phyloP scores from a whole-genome alignment of 2,888 invertebrate species.

The Polyommatus icarus region DNA sequence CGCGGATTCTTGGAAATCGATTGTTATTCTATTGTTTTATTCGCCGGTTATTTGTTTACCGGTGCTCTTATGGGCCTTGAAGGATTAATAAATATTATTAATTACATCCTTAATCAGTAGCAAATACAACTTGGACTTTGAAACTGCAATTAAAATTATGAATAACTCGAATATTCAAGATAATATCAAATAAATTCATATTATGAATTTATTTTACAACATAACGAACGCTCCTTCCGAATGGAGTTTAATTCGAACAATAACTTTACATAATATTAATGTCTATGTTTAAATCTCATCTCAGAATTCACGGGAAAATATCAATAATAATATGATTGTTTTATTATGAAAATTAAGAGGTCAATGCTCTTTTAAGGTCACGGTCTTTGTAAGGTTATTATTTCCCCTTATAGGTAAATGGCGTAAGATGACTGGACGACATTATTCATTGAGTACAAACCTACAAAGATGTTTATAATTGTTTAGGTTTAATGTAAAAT shows the following conservation, averaged over 20 bases:
- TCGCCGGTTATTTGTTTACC: too few species aligned
- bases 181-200: too few species aligned
- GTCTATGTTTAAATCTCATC: background rate
- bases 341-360: background rate
- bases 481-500: background rate
- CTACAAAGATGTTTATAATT: background rate
- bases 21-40: too few species aligned
- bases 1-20: too few species aligned
- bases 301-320: background rate
- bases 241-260: constrained; percentile 7
- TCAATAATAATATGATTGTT: background rate
- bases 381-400: background rate
- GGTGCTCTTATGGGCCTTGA: too few species aligned
- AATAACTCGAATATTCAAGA: background rate
- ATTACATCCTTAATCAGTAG: background rate
- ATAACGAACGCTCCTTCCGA: background rate
- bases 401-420: background rate
- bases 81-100: background rate
- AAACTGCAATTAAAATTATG: constrained; percentile 2
- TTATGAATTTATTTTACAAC: background rate
- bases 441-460: background rate
- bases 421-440: background rate
- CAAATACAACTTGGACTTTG: background rate
- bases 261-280: constrained; percentile 8
- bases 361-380: constrained; percentile 2